Base-by-base conservation (phyloP, 1,140 invertebrate genomes). In the Aphaenogaster rudis region DNA sequence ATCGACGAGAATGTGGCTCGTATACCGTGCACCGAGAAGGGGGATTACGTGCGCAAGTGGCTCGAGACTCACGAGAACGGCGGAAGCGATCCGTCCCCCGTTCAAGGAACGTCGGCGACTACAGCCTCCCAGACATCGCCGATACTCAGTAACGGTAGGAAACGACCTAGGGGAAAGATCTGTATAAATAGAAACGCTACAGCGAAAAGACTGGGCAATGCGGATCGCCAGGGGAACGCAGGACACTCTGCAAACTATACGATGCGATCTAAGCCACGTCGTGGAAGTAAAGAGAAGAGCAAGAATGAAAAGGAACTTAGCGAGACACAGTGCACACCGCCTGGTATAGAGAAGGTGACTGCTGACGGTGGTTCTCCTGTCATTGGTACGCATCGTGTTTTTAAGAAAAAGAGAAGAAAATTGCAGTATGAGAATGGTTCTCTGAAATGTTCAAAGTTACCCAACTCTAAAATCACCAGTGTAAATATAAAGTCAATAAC, bases 11-110 rank as follows among this genome's bases (percentile, higher is more conserved):
- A 74, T 7, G 59, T 90, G 0, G 21, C 48, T 8, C 11, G 17
- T 9, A 88, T 90, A 71, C 87, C 87, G 7, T 50, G 61, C 15
- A 81, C 80, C 0, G 61, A 57, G 11, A 92, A 88, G 9, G 8
- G 0, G 0, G 87, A 91, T 42, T 89, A 77, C 52, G 88, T 91
- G 1, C 67, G 57, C 4, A 88, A 88, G 9, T 90, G 88, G 92
- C 72, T 89, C 50, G 86, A 91, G 54, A 66, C 74, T 36, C 86
- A 87, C 11, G 50, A 59, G 42, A 6, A 71, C n/a, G 6, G 45
- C 0, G n/a, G 0, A 13, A 5, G 74, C 4, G 39, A 61, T 64
- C 33, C 17, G 9, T 28, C 82, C 3, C 64, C 87, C 8, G 21
- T 80, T 54, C 5, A 61, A 0, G 52, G 17, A 33, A 54, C 45